Evolutionary conservation across 1,140 invertebrate genomes (phyloP), one percentile per base, ranked within the genome.

Genomic region (Arctopsyche grandis): DNA sequence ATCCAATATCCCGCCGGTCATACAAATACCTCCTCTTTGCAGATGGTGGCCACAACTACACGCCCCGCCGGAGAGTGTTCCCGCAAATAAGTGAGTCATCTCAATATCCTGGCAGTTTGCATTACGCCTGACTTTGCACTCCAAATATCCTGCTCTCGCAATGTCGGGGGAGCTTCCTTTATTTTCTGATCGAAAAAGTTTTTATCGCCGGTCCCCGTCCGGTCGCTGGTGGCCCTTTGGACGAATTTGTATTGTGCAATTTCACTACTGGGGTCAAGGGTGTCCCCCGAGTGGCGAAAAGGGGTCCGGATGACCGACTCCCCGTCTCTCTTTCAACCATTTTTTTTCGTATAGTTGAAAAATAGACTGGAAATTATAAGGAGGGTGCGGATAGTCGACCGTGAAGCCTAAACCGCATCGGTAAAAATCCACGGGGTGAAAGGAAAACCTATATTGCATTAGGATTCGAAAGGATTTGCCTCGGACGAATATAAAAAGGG

Each of bases 61-160:
- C 14, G 9, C 16, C 43, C 75, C 38, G 29, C 48, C 48, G 71
- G 12, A 70, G 80, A 60, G 77, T 75, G 75, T 74, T 79, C 79
- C 58, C 75, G 69, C 71, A 60, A 79, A 79, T 82, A 82, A 82
- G 80, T 82, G 80, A 82, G 80, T 82, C 80, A 82, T 82, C 80
- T 82, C 80, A 82, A 82, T 82, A 82, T 82, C 78, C 75, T 71
- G 76, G 71, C 58, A 76, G 78, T 75, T 81, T 77, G 75, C 78
- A 75, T 81, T 78, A 79, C 80, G 71, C 71, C 71, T 75, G 78
- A 79, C 58, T 73, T 75, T 66, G 73, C 73, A 75, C 71, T 69
- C 73, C 56, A 79, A 79, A 76, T 79, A 75, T 58, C 63, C 74
- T 70, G 71, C 5, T 21, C 14, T 10, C 24, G 56, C 73, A 78